These are phyloP conservation scores for Triplophysa siluroides DNA, from an alignment of 2,113 vertebrate genomes.

Conservation along the genomic window DNA sequence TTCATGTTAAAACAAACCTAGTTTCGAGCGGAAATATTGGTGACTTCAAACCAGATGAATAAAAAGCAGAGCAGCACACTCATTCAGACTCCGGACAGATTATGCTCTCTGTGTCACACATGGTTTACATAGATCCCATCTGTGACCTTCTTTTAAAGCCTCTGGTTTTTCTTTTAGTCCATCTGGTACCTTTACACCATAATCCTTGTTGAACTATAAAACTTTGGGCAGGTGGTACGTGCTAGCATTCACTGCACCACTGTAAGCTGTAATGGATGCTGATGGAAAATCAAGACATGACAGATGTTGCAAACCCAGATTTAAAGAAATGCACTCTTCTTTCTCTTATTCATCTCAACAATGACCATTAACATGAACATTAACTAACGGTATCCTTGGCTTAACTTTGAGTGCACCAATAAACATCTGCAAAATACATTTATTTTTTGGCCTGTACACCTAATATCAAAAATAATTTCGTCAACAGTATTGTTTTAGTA, in stretches of 20 bases:
- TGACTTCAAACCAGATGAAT: slow-evolving; percentile 1
- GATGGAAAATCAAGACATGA: slow-evolving; percentile 10
- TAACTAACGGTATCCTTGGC: neutral
- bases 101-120: neutral
- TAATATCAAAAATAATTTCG: too few species aligned
- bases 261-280: slow-evolving; percentile 35
- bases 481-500: too few species aligned
- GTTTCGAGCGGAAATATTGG: slow-evolving; percentile 9
- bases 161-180: neutral
- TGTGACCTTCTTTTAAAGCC: slow-evolving; percentile 22
- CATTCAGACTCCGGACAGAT: slow-evolving; percentile 21
- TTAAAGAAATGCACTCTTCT: slow-evolving; percentile 30
- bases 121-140: slow-evolving; percentile 6
- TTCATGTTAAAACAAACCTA: slow-evolving; percentile 5
- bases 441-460: neutral
- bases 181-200: slow-evolving; percentile 30
- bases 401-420: neutral
- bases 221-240: slow-evolving; percentile 7
- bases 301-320: slow-evolving; percentile 45
- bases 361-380: neutral
- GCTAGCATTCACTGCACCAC: neutral
- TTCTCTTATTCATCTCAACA: neutral
- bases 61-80: neutral
- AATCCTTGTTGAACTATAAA: slow-evolving; percentile 24
- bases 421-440: neutral